These are phyloP conservation scores for Diglossa cyanea DNA, from an alignment of 2,797 vertebrate genomes.

Conservation along the genomic window DNA sequence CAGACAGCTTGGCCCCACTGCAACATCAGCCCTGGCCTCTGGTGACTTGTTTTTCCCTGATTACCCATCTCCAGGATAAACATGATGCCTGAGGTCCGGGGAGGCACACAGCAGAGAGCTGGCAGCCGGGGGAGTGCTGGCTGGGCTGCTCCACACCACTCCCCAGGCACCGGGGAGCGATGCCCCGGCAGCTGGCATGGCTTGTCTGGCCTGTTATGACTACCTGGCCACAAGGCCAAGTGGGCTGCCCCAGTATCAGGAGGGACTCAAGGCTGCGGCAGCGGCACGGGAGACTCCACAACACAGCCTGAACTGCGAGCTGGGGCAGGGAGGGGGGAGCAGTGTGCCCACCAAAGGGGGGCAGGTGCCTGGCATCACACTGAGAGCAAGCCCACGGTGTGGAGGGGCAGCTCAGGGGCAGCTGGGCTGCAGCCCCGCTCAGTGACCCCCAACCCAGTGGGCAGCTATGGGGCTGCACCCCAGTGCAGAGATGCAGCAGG, in stretches of 20 bases:
- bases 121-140: not conserved
- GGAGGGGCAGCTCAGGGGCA: not conserved
- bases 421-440: not conserved
- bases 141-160: not conserved
- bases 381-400: fast-evolving
- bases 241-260: conserved; percentile 15
- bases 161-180: fast-evolving
- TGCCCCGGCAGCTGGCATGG: not conserved
- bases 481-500: not conserved
- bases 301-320: not conserved
- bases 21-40: not conserved
- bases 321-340: not conserved
- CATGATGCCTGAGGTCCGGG: not conserved
- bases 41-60: not conserved
- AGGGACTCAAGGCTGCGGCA: conserved; percentile 53
- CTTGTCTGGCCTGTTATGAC: conserved; percentile 46
- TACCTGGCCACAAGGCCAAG: conserved; percentile 63
- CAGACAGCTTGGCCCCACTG: not conserved
- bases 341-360: not conserved
- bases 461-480: not conserved
- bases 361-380: not conserved
- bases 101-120: not conserved
- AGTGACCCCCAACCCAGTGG: not conserved
- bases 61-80: conserved; percentile 5
- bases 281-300: not conserved